A percentile compares a stretch with the other conserved stretches of the same genome.
Conservation (phyloP, 2,888 invertebrate genomes). For the Gibbula magus region DNA sequence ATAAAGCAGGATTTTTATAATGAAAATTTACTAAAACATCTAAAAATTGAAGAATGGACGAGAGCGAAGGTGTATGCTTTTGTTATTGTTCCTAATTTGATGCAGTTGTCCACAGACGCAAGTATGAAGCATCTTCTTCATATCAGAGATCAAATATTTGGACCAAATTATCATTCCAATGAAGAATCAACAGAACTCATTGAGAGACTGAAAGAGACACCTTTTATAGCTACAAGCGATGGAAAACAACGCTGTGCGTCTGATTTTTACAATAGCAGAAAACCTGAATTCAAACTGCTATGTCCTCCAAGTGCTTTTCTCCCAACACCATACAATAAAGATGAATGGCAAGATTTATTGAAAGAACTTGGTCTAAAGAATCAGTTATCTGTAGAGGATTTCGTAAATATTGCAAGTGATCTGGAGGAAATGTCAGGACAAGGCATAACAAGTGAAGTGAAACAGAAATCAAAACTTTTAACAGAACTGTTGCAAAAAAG, state of each 20-base stretch:
- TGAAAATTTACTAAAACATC: too few relatives aligned
- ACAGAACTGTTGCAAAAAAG: too few relatives aligned
- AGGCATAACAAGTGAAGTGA: too few relatives aligned
- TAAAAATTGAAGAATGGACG: background rate
- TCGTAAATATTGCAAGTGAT: too few relatives aligned
- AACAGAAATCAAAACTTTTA: too few relatives aligned
- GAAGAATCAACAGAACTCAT: constrained; percentile 37
- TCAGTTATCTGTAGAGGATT: background rate
- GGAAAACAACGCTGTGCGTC: constrained; percentile 38
- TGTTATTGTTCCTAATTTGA: background rate
- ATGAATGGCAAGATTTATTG: constrained; percentile 17
- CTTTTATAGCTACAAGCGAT: constrained; percentile 38
- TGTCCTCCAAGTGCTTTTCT: constrained; percentile 42
- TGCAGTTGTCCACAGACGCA: background rate
- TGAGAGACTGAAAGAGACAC: constrained; percentile 32
- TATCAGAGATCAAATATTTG: too few relatives aligned
- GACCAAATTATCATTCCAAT: background rate
- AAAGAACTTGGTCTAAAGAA: constrained; percentile 26
- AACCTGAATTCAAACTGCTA: constrained; percentile 46
- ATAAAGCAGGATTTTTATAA: too few relatives aligned
- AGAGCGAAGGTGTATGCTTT: background rate
- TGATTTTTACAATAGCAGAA: constrained; percentile 48
- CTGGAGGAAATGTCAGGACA: too few relatives aligned
- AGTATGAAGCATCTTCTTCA: background rate
- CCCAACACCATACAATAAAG: constrained; percentile 21